Evolutionary conservation across 1,140 invertebrate genomes (phyloP).

Genomic region (Cataglyphis hispanica): DNA sequence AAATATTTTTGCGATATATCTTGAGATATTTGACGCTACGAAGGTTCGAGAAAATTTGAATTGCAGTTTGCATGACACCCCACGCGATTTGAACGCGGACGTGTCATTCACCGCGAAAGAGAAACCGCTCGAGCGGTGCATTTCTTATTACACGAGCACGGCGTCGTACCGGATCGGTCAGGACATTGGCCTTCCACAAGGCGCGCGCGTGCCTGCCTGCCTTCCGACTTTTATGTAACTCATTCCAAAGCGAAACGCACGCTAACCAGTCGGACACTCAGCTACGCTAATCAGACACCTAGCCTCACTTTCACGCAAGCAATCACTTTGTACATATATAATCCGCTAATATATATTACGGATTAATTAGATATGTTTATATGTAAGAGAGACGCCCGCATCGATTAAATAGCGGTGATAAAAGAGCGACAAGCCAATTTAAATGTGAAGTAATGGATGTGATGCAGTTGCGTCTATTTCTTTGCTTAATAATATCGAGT

Average conservation of each 20-base stretch:
- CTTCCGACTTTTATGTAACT: conserved; percentile 80
- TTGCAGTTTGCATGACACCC: neutral
- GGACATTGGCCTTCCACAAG: conserved; percentile 84
- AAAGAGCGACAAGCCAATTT: neutral
- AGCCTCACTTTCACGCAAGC: conserved; percentile 49
- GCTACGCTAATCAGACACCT: conserved; percentile 1
- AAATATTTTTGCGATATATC: neutral
- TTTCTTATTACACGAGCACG: conserved; percentile 70
- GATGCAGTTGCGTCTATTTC: neutral
- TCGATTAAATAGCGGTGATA: neutral
- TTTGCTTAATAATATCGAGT: no score
- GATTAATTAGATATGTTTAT: conserved; percentile 13
- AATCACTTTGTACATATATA: neutral
- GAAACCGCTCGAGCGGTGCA: conserved; percentile 54
- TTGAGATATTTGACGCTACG: neutral
- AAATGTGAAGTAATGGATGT: conserved; percentile 6
- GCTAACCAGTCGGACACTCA: conserved; percentile 56
- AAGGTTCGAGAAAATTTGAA: neutral
- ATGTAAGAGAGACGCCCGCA: neutral
- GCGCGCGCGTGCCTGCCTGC: conserved; percentile 66
- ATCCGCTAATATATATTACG: neutral
- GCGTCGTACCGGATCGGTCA: conserved; percentile 65
- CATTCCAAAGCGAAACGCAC: conserved; percentile 74
- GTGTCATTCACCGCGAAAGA: conserved; percentile 55
- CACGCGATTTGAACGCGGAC: conserved; percentile 13